Evolutionary conservation across 2,888 invertebrate species (phyloP), one percentile per base, ranked within the genome.

Genomic region (Erynnis tages): DNA sequence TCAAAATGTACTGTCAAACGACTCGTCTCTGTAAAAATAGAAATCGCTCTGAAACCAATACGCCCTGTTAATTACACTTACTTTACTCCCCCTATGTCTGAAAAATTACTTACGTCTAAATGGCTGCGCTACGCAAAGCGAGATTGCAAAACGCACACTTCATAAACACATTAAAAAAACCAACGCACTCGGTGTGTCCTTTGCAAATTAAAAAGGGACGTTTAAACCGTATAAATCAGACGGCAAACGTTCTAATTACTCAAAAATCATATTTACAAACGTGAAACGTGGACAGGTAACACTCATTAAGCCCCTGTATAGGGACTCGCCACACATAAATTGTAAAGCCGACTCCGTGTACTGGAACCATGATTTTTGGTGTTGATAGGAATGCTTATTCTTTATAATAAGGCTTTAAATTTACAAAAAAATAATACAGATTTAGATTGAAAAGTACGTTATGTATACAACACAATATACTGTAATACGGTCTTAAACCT

Each of bases 181-280:
- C 55, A 34, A 48, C 59, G 57, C 53, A 49, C 45, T 53, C 55
- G 54, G 55, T 59, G 59, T 58, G 67, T 67, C 71, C 74, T 61
- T 76, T 73, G 63, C 69, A 71, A 73, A 75, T 77, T 74, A 73
- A 79, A 76, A 69, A 70, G 73, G 76, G 66, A 65, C 59, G 64
- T 58, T 71, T 71, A 67, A 63, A 67, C 65, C 66, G 60, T 66
- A 67, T 74, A 72, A 77, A 77, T 77, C 75, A 73, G 67, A 71
- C 71, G 65, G 77, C 64, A 74, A 77, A 73, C 74, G 74, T 66
- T 76, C 71, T 82, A 82, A 82, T 81, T 82, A 81, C 82, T 81
- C 69, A 71, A 77, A 79, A 76, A 80, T 75, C 73, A 71, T 76
- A 77, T 80, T 79, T 70, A 73, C 73, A 72, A 67, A 64, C 66